Base-by-base conservation (phyloP, 2,888 invertebrate species). In the Scrobipalpa costella region DNA sequence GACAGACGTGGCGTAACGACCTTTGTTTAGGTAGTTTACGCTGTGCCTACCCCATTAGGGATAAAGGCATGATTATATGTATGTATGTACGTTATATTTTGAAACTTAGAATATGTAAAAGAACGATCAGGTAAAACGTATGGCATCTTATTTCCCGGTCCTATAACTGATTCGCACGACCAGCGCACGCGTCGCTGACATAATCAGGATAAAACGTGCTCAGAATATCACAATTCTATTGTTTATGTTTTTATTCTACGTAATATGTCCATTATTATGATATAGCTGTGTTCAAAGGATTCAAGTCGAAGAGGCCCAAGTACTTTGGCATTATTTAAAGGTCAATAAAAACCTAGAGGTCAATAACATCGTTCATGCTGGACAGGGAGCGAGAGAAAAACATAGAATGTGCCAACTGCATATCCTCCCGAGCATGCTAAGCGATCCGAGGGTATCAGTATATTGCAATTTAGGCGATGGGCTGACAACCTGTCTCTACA, bases 171-270 rank as follows among this genome's bases (percentile, higher is more conserved):
- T 63, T 63, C 50, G 49, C 49, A 58, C 58, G n/a, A 11, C 44
- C 59, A 13, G 71, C 73, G 74, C 70, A 64, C 66, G 74, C 74
- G 71, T 71, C 61, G 67, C 68, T 76, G 75, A 77, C 76, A 78
- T 77, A 78, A 79, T 76, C 66, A 71, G 72, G 68, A 68, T 71
- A 73, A 71, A 50, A 76, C 77, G 77, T 78, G 78, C 67, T 62
- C 58, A 17, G 79, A 75, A 79, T 77, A 69, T 63, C 69, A 72
- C 70, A 73, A 64, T 69, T 71, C 75, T 67, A 78, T 77, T 76
- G 77, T 77, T 73, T 71, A 67, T 66, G 68, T 73, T 71, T 70
- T 71, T 73, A 69, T 69, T 62, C 65, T 58, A 64, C 44, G 13
- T 65, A 57, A 36, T 58, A 63, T 57, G 62, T 44, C 40, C n/a